Evolutionary conservation across 2,797 vertebrate species (phyloP).

Genomic region (Tapera naevia): DNA sequence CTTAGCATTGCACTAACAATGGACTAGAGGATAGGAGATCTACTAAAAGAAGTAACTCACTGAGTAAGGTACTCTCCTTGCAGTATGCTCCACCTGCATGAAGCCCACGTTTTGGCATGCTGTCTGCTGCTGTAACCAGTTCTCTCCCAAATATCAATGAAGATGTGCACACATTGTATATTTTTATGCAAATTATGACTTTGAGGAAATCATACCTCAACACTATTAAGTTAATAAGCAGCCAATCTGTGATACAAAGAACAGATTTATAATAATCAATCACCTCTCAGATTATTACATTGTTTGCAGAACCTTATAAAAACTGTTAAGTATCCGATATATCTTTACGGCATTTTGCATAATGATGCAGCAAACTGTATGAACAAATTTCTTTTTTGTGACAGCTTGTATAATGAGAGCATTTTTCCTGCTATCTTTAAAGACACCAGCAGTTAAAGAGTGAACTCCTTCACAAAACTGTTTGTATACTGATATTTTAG

Average conservation of each 20-base stretch:
- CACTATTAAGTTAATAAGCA: conserved; percentile 34
- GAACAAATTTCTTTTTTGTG: not conserved
- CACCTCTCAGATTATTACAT: not conserved
- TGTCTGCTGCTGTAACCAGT: conserved; percentile 60
- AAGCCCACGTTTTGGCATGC: conserved; percentile 50
- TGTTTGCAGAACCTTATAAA: not conserved
- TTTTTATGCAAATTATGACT: conserved; percentile 24
- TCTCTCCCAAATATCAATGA: conserved; percentile 42
- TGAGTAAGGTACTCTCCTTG: conserved; percentile 8
- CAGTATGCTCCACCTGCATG: conserved; percentile 61
- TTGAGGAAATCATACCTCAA: conserved; percentile 42
- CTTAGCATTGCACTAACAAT: conserved; percentile 49
- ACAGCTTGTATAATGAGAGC: not conserved
- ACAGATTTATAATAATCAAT: conserved; percentile 9
- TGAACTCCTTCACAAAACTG: not conserved
- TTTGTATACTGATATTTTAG: not conserved
- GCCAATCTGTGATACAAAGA: conserved; percentile 10
- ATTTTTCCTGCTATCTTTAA: not conserved
- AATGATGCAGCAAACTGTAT: not conserved
- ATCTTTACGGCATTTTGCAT: not conserved
- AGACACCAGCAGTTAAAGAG: not conserved
- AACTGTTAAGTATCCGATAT: not conserved
- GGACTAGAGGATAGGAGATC: conserved; percentile 46
- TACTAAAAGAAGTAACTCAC: conserved; percentile 43
- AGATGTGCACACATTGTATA: not conserved